phyloP scores from a whole-genome alignment of 2,113 vertebrate genomes.

The Muntiacus muntjak region DNA sequence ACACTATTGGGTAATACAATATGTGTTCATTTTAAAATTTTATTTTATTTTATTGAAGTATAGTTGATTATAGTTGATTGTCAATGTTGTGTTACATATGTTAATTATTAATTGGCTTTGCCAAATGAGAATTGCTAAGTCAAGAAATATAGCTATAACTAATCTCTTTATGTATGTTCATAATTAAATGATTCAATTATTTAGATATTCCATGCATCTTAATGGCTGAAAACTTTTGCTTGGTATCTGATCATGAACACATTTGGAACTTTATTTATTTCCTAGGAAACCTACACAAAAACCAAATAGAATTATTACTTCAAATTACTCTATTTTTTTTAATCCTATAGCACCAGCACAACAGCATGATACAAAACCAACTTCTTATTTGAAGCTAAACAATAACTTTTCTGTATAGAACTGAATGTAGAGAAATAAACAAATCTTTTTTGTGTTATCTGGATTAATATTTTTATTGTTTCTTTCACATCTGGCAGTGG shows the following conservation, averaged over 20 bases:
- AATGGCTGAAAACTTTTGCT: background rate
- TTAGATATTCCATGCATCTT: background rate
- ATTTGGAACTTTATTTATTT: background rate
- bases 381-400: background rate
- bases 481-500: background rate
- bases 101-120: background rate
- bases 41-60: background rate
- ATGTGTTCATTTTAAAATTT: background rate
- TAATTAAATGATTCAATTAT: background rate
- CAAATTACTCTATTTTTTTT: background rate
- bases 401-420: background rate
- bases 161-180: background rate
- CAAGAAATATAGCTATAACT: background rate
- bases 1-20: background rate
- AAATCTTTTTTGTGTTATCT: background rate
- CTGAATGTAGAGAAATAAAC: background rate
- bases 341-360: accelerated
- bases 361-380: background rate
- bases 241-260: background rate
- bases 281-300: background rate
- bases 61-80: background rate
- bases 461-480: background rate
- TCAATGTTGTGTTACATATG: background rate
- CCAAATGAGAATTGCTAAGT: background rate
- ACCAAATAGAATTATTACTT: background rate